Evolutionary conservation across 2,113 vertebrate genomes (phyloP).

Genomic region (Hippocampus mohnikei): DNA sequence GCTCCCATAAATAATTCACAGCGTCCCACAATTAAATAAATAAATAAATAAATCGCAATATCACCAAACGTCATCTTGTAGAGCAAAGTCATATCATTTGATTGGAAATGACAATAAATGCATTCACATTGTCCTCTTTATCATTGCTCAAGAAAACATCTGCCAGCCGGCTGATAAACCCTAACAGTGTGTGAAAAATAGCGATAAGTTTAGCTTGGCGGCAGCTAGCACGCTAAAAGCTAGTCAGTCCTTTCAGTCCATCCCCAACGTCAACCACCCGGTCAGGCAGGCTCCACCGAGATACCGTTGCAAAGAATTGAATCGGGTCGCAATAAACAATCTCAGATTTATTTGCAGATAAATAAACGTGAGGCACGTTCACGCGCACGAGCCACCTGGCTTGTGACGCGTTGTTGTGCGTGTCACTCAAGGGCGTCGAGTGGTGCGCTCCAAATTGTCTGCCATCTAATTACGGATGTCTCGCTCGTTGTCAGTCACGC

Average conservation of each 20-base stretch:
- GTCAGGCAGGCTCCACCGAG: too few species aligned
- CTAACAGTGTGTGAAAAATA: not conserved
- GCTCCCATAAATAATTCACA: slow-evolving; percentile 53
- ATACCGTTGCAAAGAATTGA: too few species aligned
- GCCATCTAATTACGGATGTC: slow-evolving; percentile 25
- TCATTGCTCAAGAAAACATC: slow-evolving; percentile 18
- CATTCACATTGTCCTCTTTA: slow-evolving; percentile 27
- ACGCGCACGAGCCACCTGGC: not conserved
- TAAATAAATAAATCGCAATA: slow-evolving; percentile 35
- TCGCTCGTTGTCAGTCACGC: slow-evolving; percentile 15
- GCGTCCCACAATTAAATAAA: slow-evolving; percentile 9
- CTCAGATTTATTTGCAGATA: too few species aligned
- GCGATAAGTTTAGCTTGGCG: slow-evolving; percentile 3
- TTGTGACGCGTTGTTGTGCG: not conserved
- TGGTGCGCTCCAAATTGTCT: not conserved
- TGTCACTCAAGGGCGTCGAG: not conserved
- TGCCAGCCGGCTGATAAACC: slow-evolving; percentile 6
- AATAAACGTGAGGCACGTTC: not conserved
- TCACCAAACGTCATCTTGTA: slow-evolving; percentile 17
- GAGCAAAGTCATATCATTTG: slow-evolving; percentile 22
- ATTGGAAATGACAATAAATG: slow-evolving; percentile 29
- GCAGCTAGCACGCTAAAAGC: slow-evolving; percentile 11
- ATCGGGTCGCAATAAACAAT: too few species aligned
- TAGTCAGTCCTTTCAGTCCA: not conserved
- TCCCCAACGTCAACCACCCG: too few species aligned